Conservation (phyloP, 1,140 invertebrate species). For the Delia radicum region DNA sequence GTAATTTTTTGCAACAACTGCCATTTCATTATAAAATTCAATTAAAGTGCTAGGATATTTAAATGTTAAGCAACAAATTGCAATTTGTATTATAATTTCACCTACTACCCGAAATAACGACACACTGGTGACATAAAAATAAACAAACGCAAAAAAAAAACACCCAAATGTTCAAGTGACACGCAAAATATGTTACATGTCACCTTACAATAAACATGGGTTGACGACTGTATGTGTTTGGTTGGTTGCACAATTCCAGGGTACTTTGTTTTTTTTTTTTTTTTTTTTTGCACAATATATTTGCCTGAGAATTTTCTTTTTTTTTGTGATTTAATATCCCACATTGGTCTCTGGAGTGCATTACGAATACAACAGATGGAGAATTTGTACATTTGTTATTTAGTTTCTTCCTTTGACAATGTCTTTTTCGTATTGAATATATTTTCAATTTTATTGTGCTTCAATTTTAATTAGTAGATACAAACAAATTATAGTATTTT, state of each 20-base stretch:
- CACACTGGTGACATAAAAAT: background rate
- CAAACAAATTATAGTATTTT: background rate
- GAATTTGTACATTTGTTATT: too few relatives aligned
- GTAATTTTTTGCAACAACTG: too few relatives aligned
- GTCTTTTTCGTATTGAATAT: background rate
- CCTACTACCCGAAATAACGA: background rate
- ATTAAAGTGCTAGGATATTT: background rate
- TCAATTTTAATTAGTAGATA: background rate
- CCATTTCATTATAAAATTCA: background rate
- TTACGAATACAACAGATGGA: background rate
- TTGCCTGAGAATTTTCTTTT: background rate
- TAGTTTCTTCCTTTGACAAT: background rate
- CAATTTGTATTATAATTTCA: background rate
- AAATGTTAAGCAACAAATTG: too few relatives aligned
- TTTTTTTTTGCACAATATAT: too few relatives aligned
- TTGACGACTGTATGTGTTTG: background rate
- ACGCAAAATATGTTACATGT: conserved; percentile 16
- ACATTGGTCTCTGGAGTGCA: background rate
- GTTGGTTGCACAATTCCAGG: background rate
- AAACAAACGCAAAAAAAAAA: background rate
- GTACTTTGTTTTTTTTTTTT: background rate
- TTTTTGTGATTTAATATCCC: background rate
- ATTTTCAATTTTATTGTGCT: background rate
- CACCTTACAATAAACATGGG: background rate
- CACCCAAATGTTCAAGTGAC: background rate